These are phyloP conservation scores for Erpornis zantholeuca DNA, from an alignment of 2,113 vertebrate genomes.

Conservation along the genomic window DNA sequence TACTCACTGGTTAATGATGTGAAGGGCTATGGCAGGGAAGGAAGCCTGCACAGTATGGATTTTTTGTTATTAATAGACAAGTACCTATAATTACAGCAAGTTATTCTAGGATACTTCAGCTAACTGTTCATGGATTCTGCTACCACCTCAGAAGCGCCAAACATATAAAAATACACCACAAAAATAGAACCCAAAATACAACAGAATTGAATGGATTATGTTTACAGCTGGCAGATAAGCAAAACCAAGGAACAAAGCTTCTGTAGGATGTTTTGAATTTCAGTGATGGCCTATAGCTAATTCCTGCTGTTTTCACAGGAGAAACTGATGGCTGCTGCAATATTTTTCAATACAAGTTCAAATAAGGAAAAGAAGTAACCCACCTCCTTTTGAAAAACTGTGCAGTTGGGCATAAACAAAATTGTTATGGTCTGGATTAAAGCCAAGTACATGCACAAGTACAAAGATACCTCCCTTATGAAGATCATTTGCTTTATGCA, in stretches of 20 bases:
- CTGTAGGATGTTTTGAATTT: slow-evolving; percentile 46
- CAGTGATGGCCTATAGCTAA: slow-evolving; percentile 47
- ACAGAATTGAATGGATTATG: slow-evolving; percentile 12
- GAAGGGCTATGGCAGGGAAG: background rate
- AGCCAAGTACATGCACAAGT: background rate
- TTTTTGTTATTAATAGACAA: slow-evolving; percentile 19
- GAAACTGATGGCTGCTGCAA: slow-evolving; percentile 44
- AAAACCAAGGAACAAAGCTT: slow-evolving; percentile 42
- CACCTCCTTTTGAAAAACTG: slow-evolving; percentile 25
- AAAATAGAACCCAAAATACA: slow-evolving; percentile 27
- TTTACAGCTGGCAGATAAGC: slow-evolving; percentile 55
- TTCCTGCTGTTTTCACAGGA: slow-evolving; percentile 46
- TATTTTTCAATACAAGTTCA: slow-evolving; percentile 42
- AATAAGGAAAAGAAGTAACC: slow-evolving; percentile 47
- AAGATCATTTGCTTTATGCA: background rate
- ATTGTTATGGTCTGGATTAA: slow-evolving; percentile 6
- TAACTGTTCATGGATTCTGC: background rate
- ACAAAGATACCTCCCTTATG: background rate
- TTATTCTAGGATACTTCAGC: background rate
- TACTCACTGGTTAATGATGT: background rate
- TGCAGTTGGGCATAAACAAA: slow-evolving; percentile 46
- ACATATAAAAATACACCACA: background rate
- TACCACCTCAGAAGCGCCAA: background rate
- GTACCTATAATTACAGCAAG: background rate
- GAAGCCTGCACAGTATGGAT: background rate